phyloP scores from a whole-genome alignment of 2,113 vertebrate genomes.

The Bostrychus sinensis region DNA sequence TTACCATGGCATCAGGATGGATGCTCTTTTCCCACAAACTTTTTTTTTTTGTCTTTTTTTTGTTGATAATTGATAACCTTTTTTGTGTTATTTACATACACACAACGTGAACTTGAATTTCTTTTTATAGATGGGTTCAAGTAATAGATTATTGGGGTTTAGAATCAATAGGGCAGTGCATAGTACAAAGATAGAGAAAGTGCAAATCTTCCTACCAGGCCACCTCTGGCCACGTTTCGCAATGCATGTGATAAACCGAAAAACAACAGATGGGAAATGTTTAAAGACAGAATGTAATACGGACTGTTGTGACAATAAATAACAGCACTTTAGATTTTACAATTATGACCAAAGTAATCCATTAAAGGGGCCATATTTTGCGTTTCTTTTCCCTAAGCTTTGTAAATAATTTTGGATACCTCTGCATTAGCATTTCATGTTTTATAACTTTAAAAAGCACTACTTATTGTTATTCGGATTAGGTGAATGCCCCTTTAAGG shows the following conservation, averaged over 20 bases:
- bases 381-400: not conserved
- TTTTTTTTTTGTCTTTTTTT: constrained; percentile 73
- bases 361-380: constrained; percentile 6
- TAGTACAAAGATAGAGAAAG: constrained; percentile 99
- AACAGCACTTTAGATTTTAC: constrained; percentile 89
- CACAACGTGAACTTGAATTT: constrained; percentile 86
- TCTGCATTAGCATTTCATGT: too few relatives aligned
- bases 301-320: constrained; percentile 86
- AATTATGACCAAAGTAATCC: constrained; percentile 76
- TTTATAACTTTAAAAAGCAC: too few relatives aligned
- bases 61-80: constrained; percentile 72
- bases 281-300: constrained; percentile 75
- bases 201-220: constrained; percentile 97
- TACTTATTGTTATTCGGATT: too few relatives aligned
- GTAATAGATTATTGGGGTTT: constrained; percentile 96
- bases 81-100: constrained; percentile 95
- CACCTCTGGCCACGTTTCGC: constrained; percentile 82
- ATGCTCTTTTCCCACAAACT: constrained; percentile 80
- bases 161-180: constrained; percentile 99
- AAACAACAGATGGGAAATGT: constrained; percentile 70
- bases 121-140: constrained; percentile 95
- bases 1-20: constrained; percentile 86
- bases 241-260: constrained; percentile 84
- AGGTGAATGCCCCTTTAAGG: too few relatives aligned
- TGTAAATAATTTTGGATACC: too few relatives aligned